Evolutionary conservation across 2,888 invertebrate species (phyloP), one percentile per base, ranked within the genome.

Genomic region (Coleophora deauratella): DNA sequence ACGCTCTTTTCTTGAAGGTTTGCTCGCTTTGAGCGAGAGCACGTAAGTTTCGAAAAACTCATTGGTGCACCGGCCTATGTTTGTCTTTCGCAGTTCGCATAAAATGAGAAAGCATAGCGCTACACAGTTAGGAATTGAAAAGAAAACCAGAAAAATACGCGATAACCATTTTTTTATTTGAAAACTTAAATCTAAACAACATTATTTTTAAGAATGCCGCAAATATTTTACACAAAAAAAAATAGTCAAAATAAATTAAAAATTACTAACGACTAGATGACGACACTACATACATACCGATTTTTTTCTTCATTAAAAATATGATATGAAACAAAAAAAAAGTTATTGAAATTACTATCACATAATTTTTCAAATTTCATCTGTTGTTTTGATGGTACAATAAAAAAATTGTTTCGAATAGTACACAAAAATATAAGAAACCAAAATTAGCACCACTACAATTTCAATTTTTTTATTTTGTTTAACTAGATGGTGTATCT

Each of bases 221-320:
- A 21, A 21, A 21, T 21, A 21, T 53, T 55, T 60, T 52, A 54
- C 54, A 56, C 51, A 58, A 55, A 57, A 55, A 51, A 40, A 48
- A n/a, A n/a, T n/a, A n/a, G n/a, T n/a, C n/a, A n/a, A 62, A 65
- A 54, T 58, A 62, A 68, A 64, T 76, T 78, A 77, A 78, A 21
- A 80, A 72, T 79, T 69, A 77, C 67, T 75, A 80, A 67, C 72
- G 82, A 82, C 82, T 82, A 82, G 82, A 80, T 55, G 67, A 64
- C 62, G 70, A 75, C 67, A 63, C 67, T 73, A 57, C 74, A 76
- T 72, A 72, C 33, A 48, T 62, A 66, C 66, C 62, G 59, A 63
- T 59, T 51, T 52, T 47, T n/a, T n/a, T n/a, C n/a, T n/a, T n/a
- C n/a, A n/a, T n/a, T n/a, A n/a, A n/a, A n/a, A n/a, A n/a, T n/a